Evolutionary conservation across 2,888 invertebrate species (phyloP).

Genomic region (Papilio protenor): DNA sequence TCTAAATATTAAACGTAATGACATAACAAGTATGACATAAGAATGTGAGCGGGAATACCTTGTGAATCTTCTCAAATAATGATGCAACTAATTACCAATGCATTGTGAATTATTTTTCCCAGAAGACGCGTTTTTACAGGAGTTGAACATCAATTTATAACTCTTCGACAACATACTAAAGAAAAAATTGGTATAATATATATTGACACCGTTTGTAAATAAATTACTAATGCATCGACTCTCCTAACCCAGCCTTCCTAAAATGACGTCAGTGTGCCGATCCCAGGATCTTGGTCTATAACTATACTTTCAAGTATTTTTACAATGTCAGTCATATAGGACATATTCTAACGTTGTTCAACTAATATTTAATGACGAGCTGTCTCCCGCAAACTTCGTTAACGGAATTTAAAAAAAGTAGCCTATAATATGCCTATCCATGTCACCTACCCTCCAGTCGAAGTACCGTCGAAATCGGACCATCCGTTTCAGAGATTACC

Average conservation of each 20-base stretch:
- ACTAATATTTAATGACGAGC: not conserved
- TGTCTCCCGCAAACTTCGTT: too few relatives aligned
- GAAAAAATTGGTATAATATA: not conserved
- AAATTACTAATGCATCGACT: not conserved
- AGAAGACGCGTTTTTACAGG: not conserved
- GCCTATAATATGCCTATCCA: too few relatives aligned
- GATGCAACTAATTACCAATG: not conserved
- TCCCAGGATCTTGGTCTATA: not conserved
- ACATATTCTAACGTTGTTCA: not conserved
- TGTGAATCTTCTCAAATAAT: not conserved
- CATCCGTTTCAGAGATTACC: too few relatives aligned
- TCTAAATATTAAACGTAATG: not conserved
- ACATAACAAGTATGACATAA: not conserved
- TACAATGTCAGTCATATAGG: too few relatives aligned
- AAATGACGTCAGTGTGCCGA: not conserved
- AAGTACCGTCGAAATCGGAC: too few relatives aligned
- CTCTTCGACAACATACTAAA: not conserved
- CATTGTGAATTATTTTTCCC: not conserved
- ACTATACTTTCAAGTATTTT: not conserved
- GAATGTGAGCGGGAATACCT: slow-evolving; percentile 1
- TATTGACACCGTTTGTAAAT: not conserved
- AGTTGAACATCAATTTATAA: not conserved
- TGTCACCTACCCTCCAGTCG: too few relatives aligned
- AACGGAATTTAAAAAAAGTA: too few relatives aligned
- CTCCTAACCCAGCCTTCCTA: not conserved